Conservation (phyloP, 2,113 vertebrate genomes). For the Agapornis roseicollis region DNA sequence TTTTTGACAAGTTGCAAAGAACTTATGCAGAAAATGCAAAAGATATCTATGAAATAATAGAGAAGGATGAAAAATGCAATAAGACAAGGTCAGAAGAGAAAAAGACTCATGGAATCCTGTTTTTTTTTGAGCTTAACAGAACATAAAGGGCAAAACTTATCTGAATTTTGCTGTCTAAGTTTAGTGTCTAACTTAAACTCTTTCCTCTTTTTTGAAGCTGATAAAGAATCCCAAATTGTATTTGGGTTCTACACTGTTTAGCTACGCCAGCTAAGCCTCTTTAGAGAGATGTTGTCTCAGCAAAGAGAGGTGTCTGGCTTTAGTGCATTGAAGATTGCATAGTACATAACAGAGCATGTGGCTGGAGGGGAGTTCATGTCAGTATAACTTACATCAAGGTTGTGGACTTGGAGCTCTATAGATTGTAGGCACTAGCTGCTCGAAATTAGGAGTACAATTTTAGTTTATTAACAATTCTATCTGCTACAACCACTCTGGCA, state of each 20-base stretch:
- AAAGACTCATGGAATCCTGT: neutral
- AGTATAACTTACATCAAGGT: neutral
- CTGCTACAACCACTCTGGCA: neutral
- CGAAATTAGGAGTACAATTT: neutral
- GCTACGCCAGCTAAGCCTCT: neutral
- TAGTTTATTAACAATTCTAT: neutral
- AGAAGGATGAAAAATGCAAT: neutral
- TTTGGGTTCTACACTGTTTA: neutral
- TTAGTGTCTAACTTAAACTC: neutral
- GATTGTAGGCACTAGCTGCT: neutral
- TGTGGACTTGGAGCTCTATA: neutral
- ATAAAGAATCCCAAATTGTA: neutral
- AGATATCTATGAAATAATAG: neutral
- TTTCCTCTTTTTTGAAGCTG: neutral
- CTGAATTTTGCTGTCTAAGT: neutral
- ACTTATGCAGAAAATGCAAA: neutral
- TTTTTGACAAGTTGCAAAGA: neutral
- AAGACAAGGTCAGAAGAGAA: neutral
- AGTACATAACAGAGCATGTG: neutral
- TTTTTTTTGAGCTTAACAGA: neutral
- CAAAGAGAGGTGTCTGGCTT: fast-evolving
- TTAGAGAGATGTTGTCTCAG: neutral
- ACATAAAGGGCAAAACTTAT: neutral
- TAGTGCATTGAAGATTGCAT: neutral
- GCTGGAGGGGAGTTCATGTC: neutral